Evolutionary conservation across 2,888 invertebrate genomes (phyloP).

Genomic region (Allacma fusca): DNA sequence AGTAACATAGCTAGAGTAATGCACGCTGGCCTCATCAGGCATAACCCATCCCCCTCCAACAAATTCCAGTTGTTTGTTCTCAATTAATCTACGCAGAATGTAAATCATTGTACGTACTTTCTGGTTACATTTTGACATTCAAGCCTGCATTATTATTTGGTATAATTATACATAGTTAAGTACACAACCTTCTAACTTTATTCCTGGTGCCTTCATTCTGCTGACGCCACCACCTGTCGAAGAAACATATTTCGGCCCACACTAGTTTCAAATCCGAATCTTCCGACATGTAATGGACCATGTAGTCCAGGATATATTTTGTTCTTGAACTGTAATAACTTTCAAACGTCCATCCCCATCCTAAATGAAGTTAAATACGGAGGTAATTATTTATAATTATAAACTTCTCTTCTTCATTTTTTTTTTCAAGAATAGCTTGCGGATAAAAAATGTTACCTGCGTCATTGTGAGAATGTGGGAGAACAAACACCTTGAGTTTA

Average conservation of each 20-base stretch:
- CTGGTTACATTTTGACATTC: too few relatives aligned
- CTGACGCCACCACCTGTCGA: constrained; percentile 91
- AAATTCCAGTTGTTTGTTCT: constrained; percentile 88
- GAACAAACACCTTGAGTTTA: constrained; percentile 90
- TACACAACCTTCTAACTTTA: not conserved
- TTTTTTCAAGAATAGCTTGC: not conserved
- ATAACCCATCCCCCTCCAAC: constrained; percentile 99
- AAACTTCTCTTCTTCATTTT: too few relatives aligned
- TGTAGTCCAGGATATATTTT: constrained; percentile 86
- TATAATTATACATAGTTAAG: too few relatives aligned
- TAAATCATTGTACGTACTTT: too few relatives aligned
- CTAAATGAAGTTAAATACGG: constrained; percentile 64
- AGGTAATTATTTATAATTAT: not conserved
- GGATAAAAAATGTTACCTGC: constrained; percentile 75
- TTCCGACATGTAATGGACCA: constrained; percentile 82
- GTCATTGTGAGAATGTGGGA: constrained; percentile 98
- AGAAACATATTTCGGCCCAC: constrained; percentile 96
- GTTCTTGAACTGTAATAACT: constrained; percentile 91
- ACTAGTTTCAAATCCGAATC: constrained; percentile 88
- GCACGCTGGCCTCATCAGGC: constrained; percentile 96
- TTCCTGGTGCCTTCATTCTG: constrained; percentile 60
- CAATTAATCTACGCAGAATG: constrained; percentile 71
- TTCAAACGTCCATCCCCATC: constrained; percentile 96
- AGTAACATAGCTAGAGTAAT: constrained; percentile 87
- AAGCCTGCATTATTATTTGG: too few relatives aligned